Conservation (phyloP, 2,888 invertebrate genomes). For the Drosophila anceps region DNA sequence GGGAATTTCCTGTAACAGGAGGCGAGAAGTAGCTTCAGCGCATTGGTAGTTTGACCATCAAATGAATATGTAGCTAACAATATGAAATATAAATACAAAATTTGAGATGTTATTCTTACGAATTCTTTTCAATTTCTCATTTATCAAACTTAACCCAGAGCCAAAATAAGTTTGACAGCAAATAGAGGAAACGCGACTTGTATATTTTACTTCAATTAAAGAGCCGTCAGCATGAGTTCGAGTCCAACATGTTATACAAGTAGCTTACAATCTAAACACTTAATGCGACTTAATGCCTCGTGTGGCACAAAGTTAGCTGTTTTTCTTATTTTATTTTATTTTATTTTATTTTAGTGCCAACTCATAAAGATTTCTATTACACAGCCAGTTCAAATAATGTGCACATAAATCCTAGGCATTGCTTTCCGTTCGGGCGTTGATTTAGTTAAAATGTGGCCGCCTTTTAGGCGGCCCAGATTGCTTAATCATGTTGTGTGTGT, state of each 20-base stretch:
- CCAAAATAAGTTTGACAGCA: background rate
- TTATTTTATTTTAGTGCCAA: constrained; percentile 53
- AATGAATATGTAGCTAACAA: no score
- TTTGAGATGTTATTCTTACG: background rate
- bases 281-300: constrained; percentile 58
- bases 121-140: background rate
- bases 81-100: background rate
- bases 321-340: background rate
- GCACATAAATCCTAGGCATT: constrained; percentile 60
- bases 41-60: no score
- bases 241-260: constrained; percentile 19
- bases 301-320: constrained; percentile 34
- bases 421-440: constrained; percentile 33
- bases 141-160: background rate
- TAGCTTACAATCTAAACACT: constrained; percentile 28
- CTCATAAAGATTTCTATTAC: constrained; percentile 64
- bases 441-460: constrained; percentile 63
- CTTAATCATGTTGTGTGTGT: constrained; percentile 72
- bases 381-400: constrained; percentile 57
- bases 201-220: constrained; percentile 20
- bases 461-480: constrained; percentile 67
- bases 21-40: background rate
- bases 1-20: background rate
- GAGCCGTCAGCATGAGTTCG: constrained; percentile 4
- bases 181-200: constrained; percentile 9